Conservation (phyloP, 2,888 invertebrate species). For the Nephrocerus scutellatus region DNA sequence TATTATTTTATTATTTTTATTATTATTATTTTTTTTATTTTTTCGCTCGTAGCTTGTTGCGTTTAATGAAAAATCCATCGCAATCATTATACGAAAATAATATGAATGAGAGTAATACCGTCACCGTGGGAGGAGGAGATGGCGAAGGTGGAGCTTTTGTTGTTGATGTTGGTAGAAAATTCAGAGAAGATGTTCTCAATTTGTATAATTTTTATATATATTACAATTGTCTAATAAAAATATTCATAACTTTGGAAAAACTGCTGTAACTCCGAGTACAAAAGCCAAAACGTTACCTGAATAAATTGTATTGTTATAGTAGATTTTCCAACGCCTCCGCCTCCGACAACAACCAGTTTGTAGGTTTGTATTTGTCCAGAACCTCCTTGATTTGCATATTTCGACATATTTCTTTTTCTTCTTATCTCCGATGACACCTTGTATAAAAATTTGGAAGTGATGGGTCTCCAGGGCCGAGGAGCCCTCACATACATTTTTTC, state of each 20-base stretch:
- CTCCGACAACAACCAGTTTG: conserved; percentile 94
- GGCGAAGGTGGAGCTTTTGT: background rate
- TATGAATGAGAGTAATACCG: conserved; percentile 16
- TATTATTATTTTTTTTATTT: no score
- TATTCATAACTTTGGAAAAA: background rate
- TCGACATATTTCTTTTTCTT: conserved; percentile 25
- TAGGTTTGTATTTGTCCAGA: conserved; percentile 68
- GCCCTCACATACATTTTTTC: no score
- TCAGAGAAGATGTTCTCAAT: background rate
- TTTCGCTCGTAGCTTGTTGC: no score
- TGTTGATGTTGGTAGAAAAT: no score
- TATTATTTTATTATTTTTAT: no score
- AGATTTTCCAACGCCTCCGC: conserved; percentile 97
- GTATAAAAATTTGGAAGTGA: no score
- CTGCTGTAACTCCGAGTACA: conserved; percentile 9
- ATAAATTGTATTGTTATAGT: conserved; percentile 98
- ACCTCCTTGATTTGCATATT: conserved; percentile 27
- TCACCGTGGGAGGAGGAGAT: conserved; percentile 9
- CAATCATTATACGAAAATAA: no score
- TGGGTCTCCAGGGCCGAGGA: no score
- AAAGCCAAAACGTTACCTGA: conserved; percentile 60
- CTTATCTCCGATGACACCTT: no score
- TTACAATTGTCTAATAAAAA: no score
- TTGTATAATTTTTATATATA: background rate
- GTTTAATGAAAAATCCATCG: no score